Percentiles rank a stretch among this genome's conserved stretches.
phyloP scores from a whole-genome alignment of 2,113 vertebrate genomes.

The Herpetotheres cachinnans region DNA sequence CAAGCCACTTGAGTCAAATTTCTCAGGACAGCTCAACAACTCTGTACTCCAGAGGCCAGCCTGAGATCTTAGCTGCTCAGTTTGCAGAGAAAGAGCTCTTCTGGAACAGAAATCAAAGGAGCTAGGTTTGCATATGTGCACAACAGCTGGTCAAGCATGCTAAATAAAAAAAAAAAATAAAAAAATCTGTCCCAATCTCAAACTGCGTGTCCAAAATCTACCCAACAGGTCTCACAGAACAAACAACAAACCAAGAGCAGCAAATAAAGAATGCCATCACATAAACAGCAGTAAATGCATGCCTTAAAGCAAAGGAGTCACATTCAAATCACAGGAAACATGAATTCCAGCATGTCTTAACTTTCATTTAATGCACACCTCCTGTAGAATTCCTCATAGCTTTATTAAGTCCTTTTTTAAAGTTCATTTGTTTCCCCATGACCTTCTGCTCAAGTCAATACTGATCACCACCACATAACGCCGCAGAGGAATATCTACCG shows the following conservation, averaged over 20 bases:
- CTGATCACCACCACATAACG: not conserved
- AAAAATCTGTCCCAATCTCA: not conserved
- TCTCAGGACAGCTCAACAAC: not conserved
- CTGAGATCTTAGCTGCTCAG: not conserved
- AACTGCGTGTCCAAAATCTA: not conserved
- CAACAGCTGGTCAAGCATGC: not conserved
- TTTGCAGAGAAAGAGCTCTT: not conserved
- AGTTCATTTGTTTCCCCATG: not conserved
- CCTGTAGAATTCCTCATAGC: not conserved
- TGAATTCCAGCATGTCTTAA: not conserved
- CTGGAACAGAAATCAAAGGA: not conserved
- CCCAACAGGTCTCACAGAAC: not conserved
- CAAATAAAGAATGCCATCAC: not conserved
- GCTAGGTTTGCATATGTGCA: not conserved
- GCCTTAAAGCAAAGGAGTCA: not conserved
- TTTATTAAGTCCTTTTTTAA: not conserved
- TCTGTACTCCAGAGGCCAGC: not conserved
- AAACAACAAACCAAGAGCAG: not conserved
- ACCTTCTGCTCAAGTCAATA: not conserved
- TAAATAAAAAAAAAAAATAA: not conserved
- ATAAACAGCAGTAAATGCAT: not conserved
- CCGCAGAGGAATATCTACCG: not conserved
- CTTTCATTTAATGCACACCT: not conserved
- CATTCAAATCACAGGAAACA: not conserved
- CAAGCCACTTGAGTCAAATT: not conserved